Conservation (phyloP, 1,140 invertebrate species). For the Geopemphigus sp. region DNA sequence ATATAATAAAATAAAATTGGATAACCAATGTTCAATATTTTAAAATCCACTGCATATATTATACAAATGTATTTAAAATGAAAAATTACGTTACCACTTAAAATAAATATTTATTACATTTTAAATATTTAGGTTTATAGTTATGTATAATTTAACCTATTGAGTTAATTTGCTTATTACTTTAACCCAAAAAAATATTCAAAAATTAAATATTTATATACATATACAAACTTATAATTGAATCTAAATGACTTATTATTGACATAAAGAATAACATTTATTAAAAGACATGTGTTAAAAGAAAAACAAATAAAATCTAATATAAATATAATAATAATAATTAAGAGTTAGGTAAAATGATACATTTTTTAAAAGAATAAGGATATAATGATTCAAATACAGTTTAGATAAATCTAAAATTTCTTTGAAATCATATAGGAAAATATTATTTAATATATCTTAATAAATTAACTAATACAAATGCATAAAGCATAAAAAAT, state of each 20-base stretch:
- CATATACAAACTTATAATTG: neutral
- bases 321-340: neutral
- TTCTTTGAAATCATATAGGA: neutral
- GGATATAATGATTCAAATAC: neutral
- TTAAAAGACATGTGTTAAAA: neutral
- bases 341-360: neutral
- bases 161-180: neutral
- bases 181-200: neutral
- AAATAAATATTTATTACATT: neutral
- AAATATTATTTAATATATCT: conserved; percentile 12
- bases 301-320: conserved; percentile 1
- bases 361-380: neutral
- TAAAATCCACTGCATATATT: conserved; percentile 2
- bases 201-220: conserved; percentile 5
- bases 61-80: neutral
- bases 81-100: neutral
- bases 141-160: neutral
- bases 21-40: neutral
- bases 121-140: neutral
- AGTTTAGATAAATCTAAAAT: neutral
- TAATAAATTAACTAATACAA: conserved; percentile 25
- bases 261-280: neutral
- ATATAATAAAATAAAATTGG: no score
- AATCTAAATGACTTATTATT: neutral
- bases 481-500: neutral